Conservation (phyloP, 1,140 invertebrate species). For the Uloborus diversus region DNA sequence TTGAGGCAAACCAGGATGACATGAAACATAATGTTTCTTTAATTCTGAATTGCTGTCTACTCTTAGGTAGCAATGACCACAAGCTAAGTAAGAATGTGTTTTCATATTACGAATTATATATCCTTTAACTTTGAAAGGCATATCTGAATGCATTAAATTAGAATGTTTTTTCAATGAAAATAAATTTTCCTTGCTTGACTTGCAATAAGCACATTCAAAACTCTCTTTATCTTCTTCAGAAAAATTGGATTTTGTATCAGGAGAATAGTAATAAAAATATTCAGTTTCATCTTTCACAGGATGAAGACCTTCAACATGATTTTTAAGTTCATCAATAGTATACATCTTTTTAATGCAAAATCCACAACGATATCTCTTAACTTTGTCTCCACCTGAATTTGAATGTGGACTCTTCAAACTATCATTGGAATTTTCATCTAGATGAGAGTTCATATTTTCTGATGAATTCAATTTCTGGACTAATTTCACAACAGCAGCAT, state of each 20-base stretch:
- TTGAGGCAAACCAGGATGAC: background rate
- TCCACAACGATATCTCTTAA: slow-evolving; percentile 16
- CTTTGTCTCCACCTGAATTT: background rate
- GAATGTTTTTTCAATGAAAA: slow-evolving; percentile 11
- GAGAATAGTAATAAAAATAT: slow-evolving; percentile 29
- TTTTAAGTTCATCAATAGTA: background rate
- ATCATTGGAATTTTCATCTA: slow-evolving; percentile 24
- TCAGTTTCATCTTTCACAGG: slow-evolving; percentile 4
- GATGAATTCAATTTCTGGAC: background rate
- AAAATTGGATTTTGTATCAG: background rate
- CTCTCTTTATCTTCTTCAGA: background rate
- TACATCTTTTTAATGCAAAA: slow-evolving; percentile 18
- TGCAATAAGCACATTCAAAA: slow-evolving; percentile 47
- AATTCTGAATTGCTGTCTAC: background rate
- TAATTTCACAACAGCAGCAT: background rate
- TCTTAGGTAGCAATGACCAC: slow-evolving; percentile 23
- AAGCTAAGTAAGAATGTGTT: background rate
- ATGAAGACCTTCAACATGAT: slow-evolving; percentile 20
- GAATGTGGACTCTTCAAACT: background rate
- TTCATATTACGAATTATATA: background rate
- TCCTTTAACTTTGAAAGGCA: slow-evolving; percentile 23
- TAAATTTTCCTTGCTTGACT: slow-evolving; percentile 19
- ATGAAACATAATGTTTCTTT: background rate
- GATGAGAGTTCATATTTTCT: background rate
- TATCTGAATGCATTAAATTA: slow-evolving; percentile 24